Base-by-base conservation (phyloP, 1,140 invertebrate species). In the Zaprionus africanus region DNA sequence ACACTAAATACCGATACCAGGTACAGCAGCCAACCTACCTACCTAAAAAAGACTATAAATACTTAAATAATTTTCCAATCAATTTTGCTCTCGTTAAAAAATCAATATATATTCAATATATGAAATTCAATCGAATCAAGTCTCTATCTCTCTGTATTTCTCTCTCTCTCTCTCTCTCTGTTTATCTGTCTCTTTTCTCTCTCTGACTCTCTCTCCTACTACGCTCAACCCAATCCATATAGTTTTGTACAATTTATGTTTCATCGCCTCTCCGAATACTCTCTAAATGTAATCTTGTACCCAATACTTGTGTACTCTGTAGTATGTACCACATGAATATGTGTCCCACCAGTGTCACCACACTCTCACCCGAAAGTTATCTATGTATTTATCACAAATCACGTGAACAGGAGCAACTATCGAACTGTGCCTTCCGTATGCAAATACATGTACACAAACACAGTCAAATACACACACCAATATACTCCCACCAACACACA, bases 1-100 rank as follows among this genome's bases (percentile, higher is more conserved):
- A 90, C 85, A 90, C 85, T 75, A 72, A 84, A 90, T 90, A 90
- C 85, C 72, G 85, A 90, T 90, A 90, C 85, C 85, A 90, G 85
- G 85, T 90, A 90, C 73, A 85, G 76, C 78, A 66, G 75, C 66
- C 78, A 66, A 66, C 59, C 59, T 76, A 70, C 61, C 58, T 57
- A 71, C 67, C 60, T 68, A 28, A 31, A 31, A 34, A 34, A 34
- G 61, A 75, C 59, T 82, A 54, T 58, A 53, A 51, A 24, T 54
- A 54, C 57, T 80, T 78, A 75, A 67, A 62, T 51, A 78, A 81
- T 62, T 87, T 81, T 83, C 80, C 78, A 46, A 80, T 88, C 78
- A 46, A 80, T 88, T 90, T 83, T 90, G 74, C 81, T 88, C 77
- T 88, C 80, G 80, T 72, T 74, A 68, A 76, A 69, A 71, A 65